phyloP scores from a whole-genome alignment of 1,140 invertebrate species.

The Scaptomyza pallida region DNA sequence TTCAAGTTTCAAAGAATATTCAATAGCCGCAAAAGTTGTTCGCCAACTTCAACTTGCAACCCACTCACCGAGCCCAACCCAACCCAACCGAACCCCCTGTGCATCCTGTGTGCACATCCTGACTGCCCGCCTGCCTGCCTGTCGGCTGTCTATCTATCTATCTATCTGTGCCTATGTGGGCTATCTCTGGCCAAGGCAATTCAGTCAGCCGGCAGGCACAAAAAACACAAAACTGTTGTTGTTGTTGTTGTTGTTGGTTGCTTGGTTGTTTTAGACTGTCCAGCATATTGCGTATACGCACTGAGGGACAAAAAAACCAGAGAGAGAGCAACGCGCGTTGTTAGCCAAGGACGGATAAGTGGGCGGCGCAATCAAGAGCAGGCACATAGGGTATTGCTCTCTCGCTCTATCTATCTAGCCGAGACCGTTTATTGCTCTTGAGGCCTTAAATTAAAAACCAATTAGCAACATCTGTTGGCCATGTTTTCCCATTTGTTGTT shows the following conservation, averaged over 20 bases:
- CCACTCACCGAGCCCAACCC: too few species aligned
- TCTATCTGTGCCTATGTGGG: not conserved
- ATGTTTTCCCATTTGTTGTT: constrained; percentile 47
- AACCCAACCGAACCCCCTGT: not conserved
- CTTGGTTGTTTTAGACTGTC: constrained; percentile 15
- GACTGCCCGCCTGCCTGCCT: not conserved
- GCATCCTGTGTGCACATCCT: constrained; percentile 1
- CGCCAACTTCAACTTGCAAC: not conserved
- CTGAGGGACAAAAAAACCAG: constrained; percentile 11
- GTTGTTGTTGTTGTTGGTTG: constrained; percentile 3
- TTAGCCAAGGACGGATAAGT: constrained; percentile 19
- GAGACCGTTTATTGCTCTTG: constrained; percentile 58
- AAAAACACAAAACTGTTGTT: constrained; percentile 27
- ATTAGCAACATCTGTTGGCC: constrained; percentile 62
- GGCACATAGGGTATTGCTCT: not conserved
- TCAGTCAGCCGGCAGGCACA: constrained; percentile 31
- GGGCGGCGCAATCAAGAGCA: not conserved
- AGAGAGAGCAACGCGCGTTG: not conserved
- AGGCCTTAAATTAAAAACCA: constrained; percentile 66
- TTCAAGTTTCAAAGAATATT: constrained; percentile 46
- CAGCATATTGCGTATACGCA: constrained; percentile 49
- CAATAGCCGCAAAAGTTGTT: constrained; percentile 49
- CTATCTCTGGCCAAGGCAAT: constrained; percentile 25
- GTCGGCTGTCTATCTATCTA: not conserved
- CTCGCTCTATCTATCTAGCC: constrained; percentile 4